A percentile compares a stretch with the other conserved stretches of the same genome.
These are phyloP conservation scores for Eucidaris tribuloides DNA, from an alignment of 35 echinoderm and acorn worm genomes.

Conservation along the genomic window DNA sequence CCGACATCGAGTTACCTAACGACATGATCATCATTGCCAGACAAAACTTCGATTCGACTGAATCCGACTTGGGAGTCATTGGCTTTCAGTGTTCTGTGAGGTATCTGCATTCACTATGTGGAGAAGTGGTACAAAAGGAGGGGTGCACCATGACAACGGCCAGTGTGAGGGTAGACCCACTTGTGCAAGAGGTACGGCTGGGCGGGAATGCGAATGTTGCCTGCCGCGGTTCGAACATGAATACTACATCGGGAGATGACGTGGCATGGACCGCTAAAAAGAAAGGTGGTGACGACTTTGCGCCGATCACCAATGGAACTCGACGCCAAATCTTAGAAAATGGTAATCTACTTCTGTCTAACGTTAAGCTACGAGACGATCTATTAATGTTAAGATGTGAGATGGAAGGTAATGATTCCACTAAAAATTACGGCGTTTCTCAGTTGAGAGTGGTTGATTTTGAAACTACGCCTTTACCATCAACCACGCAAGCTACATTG, in stretches of 20 bases:
- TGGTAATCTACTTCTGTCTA: not conserved
- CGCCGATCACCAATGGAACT: not conserved
- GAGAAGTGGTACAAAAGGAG: not conserved
- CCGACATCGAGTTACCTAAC: not conserved
- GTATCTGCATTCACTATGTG: slow-evolving; percentile 6
- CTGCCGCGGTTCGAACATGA: not conserved
- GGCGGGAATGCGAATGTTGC: not conserved
- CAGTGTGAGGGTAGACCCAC: not conserved
- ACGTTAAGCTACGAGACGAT: not conserved
- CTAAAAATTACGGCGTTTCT: not conserved
- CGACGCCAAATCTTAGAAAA: not conserved
- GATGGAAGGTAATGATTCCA: not conserved
- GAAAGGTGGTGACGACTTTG: not conserved
- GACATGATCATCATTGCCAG: not conserved
- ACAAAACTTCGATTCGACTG: not conserved
- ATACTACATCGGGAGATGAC: not conserved
- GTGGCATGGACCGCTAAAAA: not conserved
- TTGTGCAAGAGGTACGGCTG: not conserved
- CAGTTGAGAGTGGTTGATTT: not conserved
- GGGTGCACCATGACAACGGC: not conserved
- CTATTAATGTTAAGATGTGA: not conserved
- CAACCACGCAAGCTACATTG: not conserved
- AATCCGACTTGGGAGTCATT: not conserved
- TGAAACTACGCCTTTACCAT: not conserved
- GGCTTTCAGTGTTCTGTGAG: not conserved